phyloP scores from a whole-genome alignment of 2,797 vertebrate genomes.

The Sebastes jordani region DNA sequence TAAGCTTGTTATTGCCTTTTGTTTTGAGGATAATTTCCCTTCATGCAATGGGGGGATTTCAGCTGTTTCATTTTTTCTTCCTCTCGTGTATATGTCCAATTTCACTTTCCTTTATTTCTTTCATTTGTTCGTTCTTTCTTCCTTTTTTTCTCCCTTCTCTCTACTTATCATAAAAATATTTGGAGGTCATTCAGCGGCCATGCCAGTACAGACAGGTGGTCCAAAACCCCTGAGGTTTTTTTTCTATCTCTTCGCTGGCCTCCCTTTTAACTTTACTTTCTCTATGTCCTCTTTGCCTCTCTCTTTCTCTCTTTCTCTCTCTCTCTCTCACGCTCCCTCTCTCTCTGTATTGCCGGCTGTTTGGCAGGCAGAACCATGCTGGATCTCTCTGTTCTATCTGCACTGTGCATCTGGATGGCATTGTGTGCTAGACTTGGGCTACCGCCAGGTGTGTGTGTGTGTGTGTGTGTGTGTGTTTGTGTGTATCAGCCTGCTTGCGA shows the following conservation, averaged over 20 bases:
- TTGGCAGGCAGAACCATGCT: slow-evolving; percentile 72
- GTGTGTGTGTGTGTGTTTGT: not conserved
- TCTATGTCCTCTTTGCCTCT: slow-evolving; percentile 15
- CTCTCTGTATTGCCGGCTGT: slow-evolving; percentile 55
- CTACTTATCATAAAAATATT: slow-evolving; percentile 30
- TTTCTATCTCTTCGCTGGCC: slow-evolving; percentile 32
- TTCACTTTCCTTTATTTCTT: slow-evolving; percentile 1
- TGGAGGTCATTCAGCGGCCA: slow-evolving; percentile 68
- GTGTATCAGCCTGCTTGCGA: slow-evolving; percentile 36
- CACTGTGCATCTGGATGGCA: slow-evolving; percentile 79
- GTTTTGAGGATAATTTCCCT: slow-evolving; percentile 82
- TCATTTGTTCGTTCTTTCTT: not conserved
- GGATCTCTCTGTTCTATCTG: slow-evolving; percentile 75
- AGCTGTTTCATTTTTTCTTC: slow-evolving; percentile 66
- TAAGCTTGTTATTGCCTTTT: slow-evolving; percentile 85
- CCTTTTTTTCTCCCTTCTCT: not conserved
- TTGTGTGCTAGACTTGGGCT: slow-evolving; percentile 76
- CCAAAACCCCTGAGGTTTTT: slow-evolving; percentile 57
- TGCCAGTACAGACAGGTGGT: slow-evolving; percentile 64
- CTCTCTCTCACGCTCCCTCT: not conserved
- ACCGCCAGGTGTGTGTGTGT: slow-evolving; percentile 61
- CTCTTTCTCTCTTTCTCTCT: slow-evolving; percentile 22
- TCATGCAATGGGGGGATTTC: slow-evolving; percentile 72
- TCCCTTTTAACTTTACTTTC: slow-evolving; percentile 32
- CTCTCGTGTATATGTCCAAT: slow-evolving; percentile 46